phyloP scores from a whole-genome alignment of 23 tunicate species.

The Halocynthia roretzi region DNA sequence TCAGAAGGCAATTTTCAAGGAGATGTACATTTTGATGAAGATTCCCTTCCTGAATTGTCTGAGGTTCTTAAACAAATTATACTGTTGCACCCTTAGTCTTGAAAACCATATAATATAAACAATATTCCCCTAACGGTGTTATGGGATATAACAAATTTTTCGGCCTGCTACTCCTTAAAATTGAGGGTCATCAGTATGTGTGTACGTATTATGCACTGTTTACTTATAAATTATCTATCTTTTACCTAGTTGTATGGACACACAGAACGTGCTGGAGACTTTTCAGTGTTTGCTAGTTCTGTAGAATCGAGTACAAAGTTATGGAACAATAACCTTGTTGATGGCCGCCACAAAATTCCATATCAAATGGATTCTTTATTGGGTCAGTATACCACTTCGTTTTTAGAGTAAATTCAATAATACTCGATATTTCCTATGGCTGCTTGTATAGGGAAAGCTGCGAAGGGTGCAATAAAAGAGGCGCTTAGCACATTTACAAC shows the following conservation, averaged over 20 bases:
- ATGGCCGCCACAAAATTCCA: neutral
- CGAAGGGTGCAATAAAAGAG: neutral
- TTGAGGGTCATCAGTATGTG: neutral
- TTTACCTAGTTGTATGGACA: neutral
- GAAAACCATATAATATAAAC: neutral
- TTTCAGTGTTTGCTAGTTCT: constrained; percentile 1
- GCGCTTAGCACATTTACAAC: neutral
- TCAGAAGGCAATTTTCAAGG: neutral
- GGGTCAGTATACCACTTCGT: neutral
- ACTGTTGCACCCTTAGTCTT: too few species aligned
- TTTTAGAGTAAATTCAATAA: neutral
- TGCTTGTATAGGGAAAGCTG: neutral
- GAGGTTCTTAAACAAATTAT: neutral
- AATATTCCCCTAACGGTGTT: neutral
- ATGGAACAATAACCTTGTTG: neutral
- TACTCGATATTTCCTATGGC: neutral
- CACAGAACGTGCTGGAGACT: neutral
- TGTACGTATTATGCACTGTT: neutral
- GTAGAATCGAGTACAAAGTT: neutral
- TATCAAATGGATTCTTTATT: neutral
- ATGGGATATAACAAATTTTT: neutral
- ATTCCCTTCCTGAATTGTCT: neutral
- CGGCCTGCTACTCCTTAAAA: neutral
- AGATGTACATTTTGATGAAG: constrained; percentile 5
- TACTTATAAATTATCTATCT: neutral